phyloP scores from a whole-genome alignment of 2,113 vertebrate species.

The Passer montanus region DNA sequence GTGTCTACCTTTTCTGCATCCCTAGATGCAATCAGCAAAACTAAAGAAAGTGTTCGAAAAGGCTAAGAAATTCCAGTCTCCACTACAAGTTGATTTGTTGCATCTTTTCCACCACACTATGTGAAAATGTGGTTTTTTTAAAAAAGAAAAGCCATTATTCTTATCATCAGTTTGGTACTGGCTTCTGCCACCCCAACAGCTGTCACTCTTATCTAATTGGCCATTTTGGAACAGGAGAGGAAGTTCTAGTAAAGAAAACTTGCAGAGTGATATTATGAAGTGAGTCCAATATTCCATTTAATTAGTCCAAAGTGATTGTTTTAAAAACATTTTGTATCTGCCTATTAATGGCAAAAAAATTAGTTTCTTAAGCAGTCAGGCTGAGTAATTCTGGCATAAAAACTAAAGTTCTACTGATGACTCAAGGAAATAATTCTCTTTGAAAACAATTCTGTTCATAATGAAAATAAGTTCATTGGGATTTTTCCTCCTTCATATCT shows the following conservation, averaged over 20 bases:
- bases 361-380: background rate
- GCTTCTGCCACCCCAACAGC: background rate
- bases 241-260: background rate
- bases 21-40: background rate
- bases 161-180: background rate
- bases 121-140: background rate
- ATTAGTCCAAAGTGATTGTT: background rate
- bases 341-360: background rate
- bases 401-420: background rate
- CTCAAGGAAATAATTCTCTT: background rate
- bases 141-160: background rate
- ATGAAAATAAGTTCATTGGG: background rate
- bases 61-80: background rate
- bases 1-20: background rate
- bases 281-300: background rate
- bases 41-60: background rate
- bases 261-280: background rate
- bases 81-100: background rate
- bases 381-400: conserved; percentile 1
- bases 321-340: conserved; percentile 1
- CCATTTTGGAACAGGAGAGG: background rate
- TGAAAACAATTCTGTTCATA: background rate
- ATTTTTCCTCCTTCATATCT: background rate
- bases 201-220: background rate
- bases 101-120: background rate